Percentiles rank a stretch among this genome's conserved stretches.
Evolutionary conservation across 2,797 vertebrate species (phyloP).

Genomic region (Aphelocoma californica): DNA sequence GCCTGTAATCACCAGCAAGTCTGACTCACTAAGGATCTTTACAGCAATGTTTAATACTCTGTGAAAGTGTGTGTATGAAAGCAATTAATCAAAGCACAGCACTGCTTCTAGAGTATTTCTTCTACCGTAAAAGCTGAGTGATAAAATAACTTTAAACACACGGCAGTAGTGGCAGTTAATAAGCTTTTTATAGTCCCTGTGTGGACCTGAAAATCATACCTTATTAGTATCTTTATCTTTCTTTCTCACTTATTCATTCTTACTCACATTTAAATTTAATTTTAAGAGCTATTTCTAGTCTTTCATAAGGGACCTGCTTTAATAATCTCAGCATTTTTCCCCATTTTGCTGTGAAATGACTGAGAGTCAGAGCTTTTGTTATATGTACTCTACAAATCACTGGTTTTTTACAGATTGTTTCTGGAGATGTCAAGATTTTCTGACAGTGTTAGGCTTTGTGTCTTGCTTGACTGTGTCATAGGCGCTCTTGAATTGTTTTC

Average conservation of each 20-base stretch:
- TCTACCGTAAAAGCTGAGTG: constrained; percentile 69
- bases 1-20: constrained; percentile 70
- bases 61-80: constrained; percentile 69
- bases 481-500: constrained; percentile 32
- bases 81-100: constrained; percentile 76
- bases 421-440: constrained; percentile 35
- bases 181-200: constrained; percentile 77
- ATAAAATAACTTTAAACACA: constrained; percentile 75
- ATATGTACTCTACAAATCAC: constrained; percentile 17
- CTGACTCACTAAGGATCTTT: constrained; percentile 68
- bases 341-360: constrained; percentile 47
- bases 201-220: constrained; percentile 79
- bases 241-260: constrained; percentile 70
- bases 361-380: constrained; percentile 38
- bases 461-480: constrained; percentile 10
- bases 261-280: constrained; percentile 76
- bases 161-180: constrained; percentile 72
- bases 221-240: constrained; percentile 82
- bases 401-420: constrained; percentile 3
- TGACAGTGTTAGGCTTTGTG: not conserved
- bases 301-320: constrained; percentile 51
- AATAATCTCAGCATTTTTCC: constrained; percentile 51
- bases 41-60: constrained; percentile 64
- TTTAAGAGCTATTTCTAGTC: constrained; percentile 38
- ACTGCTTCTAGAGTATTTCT: constrained; percentile 67